phyloP scores from a whole-genome alignment of 2,113 vertebrate genomes.

The Danio rerio region DNA sequence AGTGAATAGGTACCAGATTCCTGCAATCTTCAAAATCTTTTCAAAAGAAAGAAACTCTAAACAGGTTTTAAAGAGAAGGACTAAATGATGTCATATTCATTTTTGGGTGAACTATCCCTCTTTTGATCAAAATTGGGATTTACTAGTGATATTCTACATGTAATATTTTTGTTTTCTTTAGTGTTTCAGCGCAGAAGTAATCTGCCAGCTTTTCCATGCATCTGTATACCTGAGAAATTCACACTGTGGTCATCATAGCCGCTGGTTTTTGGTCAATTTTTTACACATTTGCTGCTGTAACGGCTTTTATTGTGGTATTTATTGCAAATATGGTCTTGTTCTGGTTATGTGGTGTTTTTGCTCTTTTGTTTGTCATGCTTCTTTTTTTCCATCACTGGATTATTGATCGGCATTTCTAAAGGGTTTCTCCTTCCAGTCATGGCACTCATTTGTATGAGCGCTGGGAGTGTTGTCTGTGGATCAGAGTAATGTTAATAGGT shows the following conservation, averaged over 20 bases:
- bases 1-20: no score
- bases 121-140: constrained; percentile 17
- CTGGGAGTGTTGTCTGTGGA: constrained; percentile 19
- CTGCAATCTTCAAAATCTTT: no score
- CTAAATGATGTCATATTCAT: no score
- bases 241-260: background rate
- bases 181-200: constrained; percentile 29
- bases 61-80: no score
- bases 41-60: no score
- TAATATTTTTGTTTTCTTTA: background rate
- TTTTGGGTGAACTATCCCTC: no score
- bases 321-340: constrained; percentile 40
- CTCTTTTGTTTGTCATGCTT: constrained; percentile 18
- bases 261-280: background rate
- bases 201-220: constrained; percentile 25
- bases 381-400: background rate
- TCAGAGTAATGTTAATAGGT: background rate
- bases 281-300: background rate
- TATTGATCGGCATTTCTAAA: constrained; percentile 24
- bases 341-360: constrained; percentile 37
- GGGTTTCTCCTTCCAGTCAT: constrained; percentile 11
- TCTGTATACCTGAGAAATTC: constrained; percentile 17
- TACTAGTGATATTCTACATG: background rate
- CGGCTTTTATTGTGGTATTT: constrained; percentile 21
- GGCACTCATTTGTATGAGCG: constrained; percentile 20